Base-by-base conservation (phyloP, 2,797 vertebrate genomes). In the Poecilia velifera region DNA sequence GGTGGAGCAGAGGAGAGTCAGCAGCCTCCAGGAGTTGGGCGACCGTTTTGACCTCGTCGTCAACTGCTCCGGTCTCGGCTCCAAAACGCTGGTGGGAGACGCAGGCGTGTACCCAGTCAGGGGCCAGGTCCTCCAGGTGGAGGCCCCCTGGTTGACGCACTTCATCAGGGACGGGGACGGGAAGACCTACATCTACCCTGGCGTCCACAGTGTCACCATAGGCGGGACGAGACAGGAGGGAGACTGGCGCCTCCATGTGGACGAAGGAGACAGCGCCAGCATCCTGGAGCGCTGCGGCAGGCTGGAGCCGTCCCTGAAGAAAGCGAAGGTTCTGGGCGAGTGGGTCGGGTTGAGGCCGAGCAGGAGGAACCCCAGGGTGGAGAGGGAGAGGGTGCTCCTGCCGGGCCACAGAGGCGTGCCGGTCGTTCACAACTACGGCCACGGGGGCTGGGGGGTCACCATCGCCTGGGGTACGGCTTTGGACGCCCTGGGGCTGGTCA, bases 351-450 rank as follows among this genome's bases (percentile, higher is more conserved):
- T 99, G 88, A 95, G 98, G 88, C 98, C 98, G 0, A 79, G 91
- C 82, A 95, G 98, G 86, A 91, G 10, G 3, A 87, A 85, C 0
- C 89, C 96, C 2, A 93, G 97, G 59, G 88, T 99, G 84, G 96
- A 98, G 93, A 94, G 73, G 85, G 97, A 97, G 83, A 20, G 90
- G 81, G 79, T 97, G 72, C 76, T 73, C 62, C 79, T 84, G 47
- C 87, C 81, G 36, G 93, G 86, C 4, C 73, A 71, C 31, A 86
- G 41, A 2, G 2, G 49, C 9, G 93, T 98, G 18, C 92, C 49
- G 0, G 94, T 99, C 79, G 95, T 99, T 10, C 98, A 99, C 88
- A 97, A 98, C 93, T 99, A 99, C 0, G 98, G 98, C 13, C 98
- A 99, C 0, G 96, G 96, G 0, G 88, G 94, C 2, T 96, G 95